A percentile compares a stretch with the other conserved stretches of the same genome.
These are phyloP conservation scores for Folsomia candida DNA, from an alignment of 2,888 invertebrate species.

Conservation along the genomic window DNA sequence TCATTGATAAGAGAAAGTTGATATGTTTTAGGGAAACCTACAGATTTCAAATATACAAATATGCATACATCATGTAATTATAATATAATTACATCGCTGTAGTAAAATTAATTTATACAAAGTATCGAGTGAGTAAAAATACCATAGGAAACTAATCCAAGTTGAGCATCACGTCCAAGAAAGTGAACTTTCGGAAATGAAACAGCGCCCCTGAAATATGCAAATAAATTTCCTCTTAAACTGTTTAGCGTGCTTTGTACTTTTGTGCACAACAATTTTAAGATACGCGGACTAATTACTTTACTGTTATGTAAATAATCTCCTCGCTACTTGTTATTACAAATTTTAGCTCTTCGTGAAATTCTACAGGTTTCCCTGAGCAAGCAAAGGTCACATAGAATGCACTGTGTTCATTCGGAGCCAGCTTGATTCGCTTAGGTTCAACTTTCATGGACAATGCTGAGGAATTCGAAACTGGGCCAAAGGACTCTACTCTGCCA, in stretches of 20 bases:
- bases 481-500: slow-evolving; percentile 32
- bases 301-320: slow-evolving; percentile 27
- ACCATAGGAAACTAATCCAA: slow-evolving; percentile 41
- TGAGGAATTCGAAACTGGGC: slow-evolving; percentile 13
- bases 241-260: not conserved
- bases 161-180: slow-evolving; percentile 2
- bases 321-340: slow-evolving; percentile 17
- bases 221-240: too few relatives aligned
- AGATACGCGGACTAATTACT: slow-evolving; percentile 4
- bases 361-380: slow-evolving; percentile 28
- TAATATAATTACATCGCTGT: not conserved
- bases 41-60: too few relatives aligned
- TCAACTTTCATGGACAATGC: slow-evolving; percentile 30
- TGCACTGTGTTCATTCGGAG: slow-evolving; percentile 35
- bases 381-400: slow-evolving; percentile 37
- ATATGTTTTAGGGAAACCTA: slow-evolving; percentile 32
- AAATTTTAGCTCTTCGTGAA: slow-evolving; percentile 37
- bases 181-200: slow-evolving; percentile 33
- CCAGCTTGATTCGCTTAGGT: slow-evolving; percentile 24
- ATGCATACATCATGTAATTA: not conserved
- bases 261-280: not conserved
- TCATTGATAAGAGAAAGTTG: slow-evolving; percentile 38
- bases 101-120: too few relatives aligned
- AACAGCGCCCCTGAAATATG: slow-evolving; percentile 30
- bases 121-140: too few relatives aligned